Percentiles rank a stretch among this genome's conserved stretches.
Evolutionary conservation across 2,113 vertebrate genomes (phyloP).

Genomic region (Peucedramus taeniatus): DNA sequence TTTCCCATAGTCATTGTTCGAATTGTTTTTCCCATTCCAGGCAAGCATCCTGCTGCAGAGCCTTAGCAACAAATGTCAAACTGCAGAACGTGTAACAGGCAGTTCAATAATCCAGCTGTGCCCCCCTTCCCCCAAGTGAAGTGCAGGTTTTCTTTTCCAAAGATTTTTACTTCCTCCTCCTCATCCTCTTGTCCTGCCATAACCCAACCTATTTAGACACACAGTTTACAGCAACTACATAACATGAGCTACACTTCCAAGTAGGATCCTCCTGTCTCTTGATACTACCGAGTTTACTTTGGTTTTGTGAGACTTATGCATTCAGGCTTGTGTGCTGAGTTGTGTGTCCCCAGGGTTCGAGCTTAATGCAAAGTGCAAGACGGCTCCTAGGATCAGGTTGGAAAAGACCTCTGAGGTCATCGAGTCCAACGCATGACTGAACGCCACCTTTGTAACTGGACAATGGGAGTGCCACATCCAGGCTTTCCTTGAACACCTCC

Average conservation of each 20-base stretch:
- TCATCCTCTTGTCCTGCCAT: neutral
- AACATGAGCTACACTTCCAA: neutral
- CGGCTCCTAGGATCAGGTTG: neutral
- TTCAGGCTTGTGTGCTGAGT: neutral
- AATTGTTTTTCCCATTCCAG: neutral
- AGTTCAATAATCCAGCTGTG: neutral
- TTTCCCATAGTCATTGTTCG: neutral
- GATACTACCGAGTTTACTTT: rapidly evolving
- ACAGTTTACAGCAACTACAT: neutral
- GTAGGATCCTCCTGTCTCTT: neutral
- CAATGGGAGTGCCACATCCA: neutral
- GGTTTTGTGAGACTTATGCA: neutral
- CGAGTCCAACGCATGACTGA: rapidly evolving
- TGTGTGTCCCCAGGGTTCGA: neutral
- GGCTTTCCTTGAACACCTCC: neutral
- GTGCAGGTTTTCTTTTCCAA: neutral
- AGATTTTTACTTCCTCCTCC: neutral
- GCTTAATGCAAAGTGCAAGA: neutral
- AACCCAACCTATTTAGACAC: neutral
- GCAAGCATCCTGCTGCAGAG: neutral
- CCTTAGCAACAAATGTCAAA: neutral
- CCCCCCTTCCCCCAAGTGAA: rapidly evolving
- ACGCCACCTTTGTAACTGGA: rapidly evolving
- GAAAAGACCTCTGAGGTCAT: neutral
- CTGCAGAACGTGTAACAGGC: neutral